Base-by-base conservation (phyloP, 2,888 invertebrate genomes). In the Cotesia congregata region DNA sequence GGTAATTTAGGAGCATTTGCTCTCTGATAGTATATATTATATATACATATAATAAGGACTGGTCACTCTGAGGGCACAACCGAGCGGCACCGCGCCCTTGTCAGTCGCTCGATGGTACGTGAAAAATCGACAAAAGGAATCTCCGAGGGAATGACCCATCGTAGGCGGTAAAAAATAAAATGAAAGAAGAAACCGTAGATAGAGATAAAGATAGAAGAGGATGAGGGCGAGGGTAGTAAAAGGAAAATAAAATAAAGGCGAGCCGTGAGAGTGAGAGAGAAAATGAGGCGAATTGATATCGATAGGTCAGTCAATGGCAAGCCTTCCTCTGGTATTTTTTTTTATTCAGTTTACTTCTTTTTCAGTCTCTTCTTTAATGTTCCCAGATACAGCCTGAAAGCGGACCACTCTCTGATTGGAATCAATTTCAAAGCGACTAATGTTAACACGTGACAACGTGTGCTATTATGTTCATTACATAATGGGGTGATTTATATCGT, bases 61-160 rank as follows among this genome's bases (percentile, higher is more conserved):
- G 5, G 17, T n/a, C 12, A 15, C 74, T 61, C 38, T 38, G 59
- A 40, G 6, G 68, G 9, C 50, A 50, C 50, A 50, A 50, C 50
- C 9, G 50, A 50, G 9, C 50, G 50, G 12, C 12, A 6, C 60
- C 50, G 67, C 20, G 39, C 67, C 61, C 67, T 41, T 15, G 62
- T 41, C 12, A n/a, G 17, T 72, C 9, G 60, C 20, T 70, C 38
- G 61, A 12, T 65, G 65, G 65, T 69, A 69, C 69, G 69, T 69
- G 68, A 64, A 77, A 70, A 74, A 70, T 71, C 59, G 67, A 41
- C 74, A 40, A 72, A 65, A 72, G 72, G n/a, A 65, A 17, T 65
- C 7, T 50, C 64, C n/a, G 65, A 72, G 17, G 64, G 72, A 72
- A 65, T 65, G 72, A 72, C 72, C 65, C 62, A 72, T 72, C 65